Evolutionary conservation across 2,888 invertebrate genomes (phyloP).

Genomic region (Eilema sororculum): DNA sequence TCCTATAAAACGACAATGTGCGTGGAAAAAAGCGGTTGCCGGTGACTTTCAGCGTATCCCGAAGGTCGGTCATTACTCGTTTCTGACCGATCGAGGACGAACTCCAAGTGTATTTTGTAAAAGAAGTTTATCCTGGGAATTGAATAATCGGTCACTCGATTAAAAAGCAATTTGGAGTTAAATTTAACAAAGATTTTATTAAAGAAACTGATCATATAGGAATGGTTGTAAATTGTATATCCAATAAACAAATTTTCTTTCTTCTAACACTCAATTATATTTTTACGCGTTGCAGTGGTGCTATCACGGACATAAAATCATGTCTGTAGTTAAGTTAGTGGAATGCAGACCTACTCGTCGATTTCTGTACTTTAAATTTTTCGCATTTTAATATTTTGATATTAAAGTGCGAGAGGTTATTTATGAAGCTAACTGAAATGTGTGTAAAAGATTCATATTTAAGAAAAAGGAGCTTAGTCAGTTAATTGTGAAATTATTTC

Average conservation of each 20-base stretch:
- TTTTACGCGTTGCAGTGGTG: too few species aligned
- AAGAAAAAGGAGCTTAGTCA: constrained; percentile 43
- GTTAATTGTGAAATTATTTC: constrained; percentile 57
- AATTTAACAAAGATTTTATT: not conserved
- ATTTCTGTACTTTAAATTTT: too few species aligned
- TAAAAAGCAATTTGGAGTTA: not conserved
- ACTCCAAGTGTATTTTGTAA: constrained; percentile 8
- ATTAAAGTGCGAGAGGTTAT: too few species aligned
- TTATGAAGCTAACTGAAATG: not conserved
- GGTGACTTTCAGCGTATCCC: constrained; percentile 42
- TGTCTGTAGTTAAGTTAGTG: not conserved
- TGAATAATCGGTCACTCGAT: not conserved
- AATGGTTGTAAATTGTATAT: too few species aligned
- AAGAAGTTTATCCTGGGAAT: constrained; percentile 2
- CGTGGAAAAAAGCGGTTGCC: constrained; percentile 30
- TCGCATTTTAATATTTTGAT: too few species aligned
- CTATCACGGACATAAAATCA: too few species aligned
- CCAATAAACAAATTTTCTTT: too few species aligned
- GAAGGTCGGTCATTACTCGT: constrained; percentile 51
- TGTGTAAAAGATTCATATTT: too few species aligned
- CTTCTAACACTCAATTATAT: too few species aligned
- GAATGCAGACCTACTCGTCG: not conserved
- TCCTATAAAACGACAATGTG: constrained; percentile 35
- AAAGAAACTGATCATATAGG: not conserved
- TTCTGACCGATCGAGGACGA: constrained; percentile 20